Conservation (phyloP, 2,113 vertebrate genomes). For the Pituophis catenifer region DNA sequence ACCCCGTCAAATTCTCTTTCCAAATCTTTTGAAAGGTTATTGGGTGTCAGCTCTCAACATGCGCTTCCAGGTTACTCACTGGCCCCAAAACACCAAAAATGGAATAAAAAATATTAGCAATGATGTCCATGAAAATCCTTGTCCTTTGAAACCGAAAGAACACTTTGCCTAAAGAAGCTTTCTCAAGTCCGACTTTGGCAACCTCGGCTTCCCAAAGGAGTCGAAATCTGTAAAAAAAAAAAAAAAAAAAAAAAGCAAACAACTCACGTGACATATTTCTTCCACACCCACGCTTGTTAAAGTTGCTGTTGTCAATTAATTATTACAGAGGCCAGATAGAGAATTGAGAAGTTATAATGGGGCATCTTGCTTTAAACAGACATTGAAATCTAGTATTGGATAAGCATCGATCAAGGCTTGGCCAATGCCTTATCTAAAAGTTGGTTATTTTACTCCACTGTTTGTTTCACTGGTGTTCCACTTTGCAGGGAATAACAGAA, state of each 20-base stretch:
- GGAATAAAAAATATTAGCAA: conserved; percentile 57
- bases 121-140: conserved; percentile 54
- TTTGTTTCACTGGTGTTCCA: background rate
- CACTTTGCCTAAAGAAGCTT: conserved; percentile 68
- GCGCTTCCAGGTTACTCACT: conserved; percentile 44
- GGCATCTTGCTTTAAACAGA: background rate
- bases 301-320: background rate
- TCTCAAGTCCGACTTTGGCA: conserved; percentile 65
- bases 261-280: background rate
- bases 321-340: background rate
- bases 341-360: background rate
- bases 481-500: background rate
- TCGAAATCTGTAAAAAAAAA: conserved; percentile 57
- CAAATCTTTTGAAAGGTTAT: background rate
- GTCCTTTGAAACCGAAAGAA: conserved; percentile 73
- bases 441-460: background rate
- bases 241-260: background rate
- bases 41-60: background rate
- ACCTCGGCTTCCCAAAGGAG: conserved; percentile 76
- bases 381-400: background rate
- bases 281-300: rapidly evolving
- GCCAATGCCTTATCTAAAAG: background rate
- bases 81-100: conserved; percentile 63
- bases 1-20: background rate
- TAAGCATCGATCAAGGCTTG: background rate